Base-by-base conservation (phyloP, 1,140 invertebrate genomes). In the Procambarus virginalis region DNA sequence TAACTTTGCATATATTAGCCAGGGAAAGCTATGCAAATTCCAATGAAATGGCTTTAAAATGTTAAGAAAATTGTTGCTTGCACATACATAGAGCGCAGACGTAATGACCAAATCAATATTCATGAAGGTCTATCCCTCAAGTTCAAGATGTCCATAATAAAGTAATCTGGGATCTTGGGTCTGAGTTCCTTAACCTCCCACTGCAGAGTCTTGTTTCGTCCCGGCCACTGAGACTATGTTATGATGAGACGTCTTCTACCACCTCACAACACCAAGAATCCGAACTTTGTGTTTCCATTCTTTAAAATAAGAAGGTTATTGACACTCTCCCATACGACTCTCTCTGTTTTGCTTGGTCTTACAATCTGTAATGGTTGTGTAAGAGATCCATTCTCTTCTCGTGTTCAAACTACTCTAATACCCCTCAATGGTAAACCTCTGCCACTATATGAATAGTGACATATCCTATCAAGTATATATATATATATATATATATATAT, bases 251-350 rank as follows among this genome's bases (percentile, higher is more conserved):
- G 68, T 48, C 86, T 82, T 75, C 82, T 88, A 80, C 17, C 70
- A 82, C 49, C 86, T 82, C 78, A 80, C 86, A 88, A 88, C 78
- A 82, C 79, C 5, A 81, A 55, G 75, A 81, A 88, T 81, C 51
- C 68, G 81, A 88, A 82, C 46, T 82, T 88, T 82, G 86, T 55
- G 55, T 22, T 46, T 64, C 49, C 68, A 49, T 49, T 64, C 76
- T 82, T 48, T 80, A 87, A 87, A 68, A 81, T 80, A 77, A 70
- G 86, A 64, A 45, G 58, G 58, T 81, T 81, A 82, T 78, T 34
- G 64, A 46, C n/a, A 22, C 49, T 73, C 20, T 48, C 64, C 60
- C 75, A 49, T 55, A 49, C 55, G 46, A 51, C 22, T 12, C 64
- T 55, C 64, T 64, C n/a, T 58, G 12, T 68, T 5, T 79, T 17